phyloP scores from a whole-genome alignment of 2,888 invertebrate genomes.

The Arge pagana region DNA sequence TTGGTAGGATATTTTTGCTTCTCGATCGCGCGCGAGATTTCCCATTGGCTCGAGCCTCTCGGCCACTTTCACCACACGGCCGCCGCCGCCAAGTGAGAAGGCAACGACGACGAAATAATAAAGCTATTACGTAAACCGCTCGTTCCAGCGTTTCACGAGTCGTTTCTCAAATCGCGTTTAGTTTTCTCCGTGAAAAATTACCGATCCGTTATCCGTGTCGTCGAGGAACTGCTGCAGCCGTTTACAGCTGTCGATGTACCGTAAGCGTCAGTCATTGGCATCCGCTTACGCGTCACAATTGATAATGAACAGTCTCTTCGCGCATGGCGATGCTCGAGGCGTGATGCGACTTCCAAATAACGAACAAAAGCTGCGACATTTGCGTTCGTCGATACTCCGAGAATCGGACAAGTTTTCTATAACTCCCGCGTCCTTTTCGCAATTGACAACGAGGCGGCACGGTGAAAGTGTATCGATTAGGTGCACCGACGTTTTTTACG shows the following conservation, averaged over 20 bases:
- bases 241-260: neutral
- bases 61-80: constrained; percentile 5
- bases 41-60: neutral
- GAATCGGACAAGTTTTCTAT: no score
- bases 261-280: constrained; percentile 37
- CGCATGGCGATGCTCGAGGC: no score
- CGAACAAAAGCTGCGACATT: no score
- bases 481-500: no score
- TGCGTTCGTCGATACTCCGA: no score
- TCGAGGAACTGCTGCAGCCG: no score
- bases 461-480: no score
- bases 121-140: constrained; percentile 6
- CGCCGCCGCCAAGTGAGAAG: constrained; percentile 1
- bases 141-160: constrained; percentile 11
- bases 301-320: constrained; percentile 38
- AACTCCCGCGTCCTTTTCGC: no score
- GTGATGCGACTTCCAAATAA: no score
- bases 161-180: neutral
- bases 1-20: neutral
- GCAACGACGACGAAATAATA: constrained; percentile 1
- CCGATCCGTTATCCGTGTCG: neutral
- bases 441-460: no score
- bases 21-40: neutral
- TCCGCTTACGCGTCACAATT: constrained; percentile 48
- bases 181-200: neutral